A percentile compares a stretch with the other conserved stretches of the same genome.
Conservation (phyloP, 2,888 invertebrate genomes). For the Busseola fusca region DNA sequence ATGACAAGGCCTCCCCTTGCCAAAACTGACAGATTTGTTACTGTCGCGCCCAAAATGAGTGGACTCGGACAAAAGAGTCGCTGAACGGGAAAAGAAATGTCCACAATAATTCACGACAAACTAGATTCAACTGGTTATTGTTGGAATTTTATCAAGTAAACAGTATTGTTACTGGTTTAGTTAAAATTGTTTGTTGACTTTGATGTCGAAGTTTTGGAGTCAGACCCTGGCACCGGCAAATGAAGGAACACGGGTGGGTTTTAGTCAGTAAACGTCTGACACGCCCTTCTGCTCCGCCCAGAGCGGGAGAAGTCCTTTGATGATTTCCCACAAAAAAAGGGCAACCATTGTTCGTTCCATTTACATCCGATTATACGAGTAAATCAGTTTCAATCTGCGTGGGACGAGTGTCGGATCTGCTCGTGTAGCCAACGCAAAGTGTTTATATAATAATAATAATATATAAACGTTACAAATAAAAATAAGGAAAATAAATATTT, state of each 20-base stretch:
- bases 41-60: conserved; percentile 76
- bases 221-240: not conserved
- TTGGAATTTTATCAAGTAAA: conserved; percentile 34
- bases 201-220: conserved; percentile 23
- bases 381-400: conserved; percentile 13
- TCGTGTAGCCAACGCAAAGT: not conserved
- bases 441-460: no score
- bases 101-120: conserved; percentile 63
- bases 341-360: conserved; percentile 12
- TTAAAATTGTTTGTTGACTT: conserved; percentile 24
- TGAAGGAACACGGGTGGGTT: no score
- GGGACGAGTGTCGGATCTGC: not conserved
- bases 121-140: conserved; percentile 47
- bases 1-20: conserved; percentile 52
- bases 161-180: conserved; percentile 8
- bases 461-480: no score
- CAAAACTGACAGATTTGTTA: conserved; percentile 76
- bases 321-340: not conserved
- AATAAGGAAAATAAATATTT: no score
- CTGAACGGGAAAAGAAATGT: conserved; percentile 53
- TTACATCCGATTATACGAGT: conserved; percentile 16
- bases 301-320: no score
- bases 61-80: conserved; percentile 64
- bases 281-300: no score
- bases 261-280: no score